Conservation (phyloP, 2,113 vertebrate genomes). For the Scopus umbretta region DNA sequence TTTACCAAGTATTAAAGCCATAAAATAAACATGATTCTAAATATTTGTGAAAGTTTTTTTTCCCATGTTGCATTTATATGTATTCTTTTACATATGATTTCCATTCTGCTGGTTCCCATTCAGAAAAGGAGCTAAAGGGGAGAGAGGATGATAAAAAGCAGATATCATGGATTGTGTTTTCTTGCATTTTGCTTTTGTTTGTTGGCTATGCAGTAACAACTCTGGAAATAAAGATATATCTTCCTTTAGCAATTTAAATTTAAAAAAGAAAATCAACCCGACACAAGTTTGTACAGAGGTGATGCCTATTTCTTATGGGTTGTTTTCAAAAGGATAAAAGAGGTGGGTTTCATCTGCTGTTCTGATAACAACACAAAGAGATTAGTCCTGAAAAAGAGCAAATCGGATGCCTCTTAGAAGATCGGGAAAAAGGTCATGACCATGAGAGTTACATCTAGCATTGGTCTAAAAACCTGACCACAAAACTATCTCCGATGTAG, state of each 20-base stretch:
- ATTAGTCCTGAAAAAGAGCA: not conserved
- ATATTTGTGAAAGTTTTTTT: constrained; percentile 4
- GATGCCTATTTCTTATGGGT: not conserved
- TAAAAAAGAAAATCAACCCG: accelerated
- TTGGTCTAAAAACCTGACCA: not conserved
- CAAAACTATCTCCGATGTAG: not conserved
- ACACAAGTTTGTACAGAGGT: not conserved
- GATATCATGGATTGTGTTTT: not conserved
- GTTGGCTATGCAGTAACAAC: not conserved
- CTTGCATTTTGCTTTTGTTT: not conserved
- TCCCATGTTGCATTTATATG: not conserved
- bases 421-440: not conserved
- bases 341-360: not conserved
- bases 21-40: constrained; percentile 42
- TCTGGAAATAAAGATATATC: not conserved
- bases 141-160: not conserved
- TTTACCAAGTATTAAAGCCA: constrained; percentile 16
- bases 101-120: not conserved
- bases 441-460: not conserved
- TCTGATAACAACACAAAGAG: not conserved
- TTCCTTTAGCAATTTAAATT: not conserved
- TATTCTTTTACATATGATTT: not conserved
- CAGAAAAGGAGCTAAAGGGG: not conserved
- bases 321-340: not conserved
- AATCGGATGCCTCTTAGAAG: not conserved